Evolutionary conservation across 2,113 vertebrate species (phyloP), one percentile per base, ranked within the genome.

Genomic region (Lepus timidus): DNA sequence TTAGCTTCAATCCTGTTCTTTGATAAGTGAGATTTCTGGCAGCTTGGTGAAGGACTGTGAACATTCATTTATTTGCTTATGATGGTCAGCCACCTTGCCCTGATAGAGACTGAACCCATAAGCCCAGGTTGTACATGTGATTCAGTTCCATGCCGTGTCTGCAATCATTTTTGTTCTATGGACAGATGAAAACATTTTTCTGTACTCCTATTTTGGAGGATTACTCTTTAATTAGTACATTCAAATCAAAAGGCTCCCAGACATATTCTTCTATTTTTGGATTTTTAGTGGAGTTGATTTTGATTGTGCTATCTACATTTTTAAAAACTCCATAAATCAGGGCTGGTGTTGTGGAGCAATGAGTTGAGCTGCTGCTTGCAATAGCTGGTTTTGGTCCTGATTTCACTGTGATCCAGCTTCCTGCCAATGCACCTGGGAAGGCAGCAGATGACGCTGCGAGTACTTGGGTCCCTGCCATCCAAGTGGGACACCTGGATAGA

Each of bases 211-310:
- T 84, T 93, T 71, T 75, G 29, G 49, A 76, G 44, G 36, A 67
- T 92, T n/a, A 49, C 49, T 85, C 36, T 74, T 84, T 88, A 83
- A 80, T 27, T n/a, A 86, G 33, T 10, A 25, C 6, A 79, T 29
- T 14, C 27, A 88, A 79, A 70, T 20, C 58, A 71, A 84, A 84
- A 62, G 20, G 44, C 39, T 84, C 80, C n/a, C 22, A 91, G 84
- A 71, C 61, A 58, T 27, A 13, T 51, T 44, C 65, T 87, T 90
- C 27, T n/a, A 81, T 29, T 91, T 58, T 80, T 61, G 55, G 52
- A 73, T 68, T 65, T 84, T 92, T 90, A 91, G 36, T 10, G 75
- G 58, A 61, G 19, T 62, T 76, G 82, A 29, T 80, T 96, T 86
- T 84, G 44, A 79, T 82, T 82, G 25, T 64, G 9, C 31, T 87